These are phyloP conservation scores for Gyrodactylus bullatarudis DNA, from an alignment of 1,140 invertebrate genomes.

Conservation along the genomic window DNA sequence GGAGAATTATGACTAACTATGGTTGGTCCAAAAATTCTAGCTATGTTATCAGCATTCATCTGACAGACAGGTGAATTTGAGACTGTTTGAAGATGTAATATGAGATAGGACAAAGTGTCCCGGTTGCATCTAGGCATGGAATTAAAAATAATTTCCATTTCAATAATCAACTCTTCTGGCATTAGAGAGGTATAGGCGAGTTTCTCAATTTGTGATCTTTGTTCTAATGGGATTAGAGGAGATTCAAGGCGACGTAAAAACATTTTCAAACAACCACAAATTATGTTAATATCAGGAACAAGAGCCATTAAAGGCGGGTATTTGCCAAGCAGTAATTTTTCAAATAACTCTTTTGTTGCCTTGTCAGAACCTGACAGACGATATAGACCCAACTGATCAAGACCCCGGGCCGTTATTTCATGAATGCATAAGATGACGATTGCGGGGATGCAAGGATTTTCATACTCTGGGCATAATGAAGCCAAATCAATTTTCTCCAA, in stretches of 20 bases:
- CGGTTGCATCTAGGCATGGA: constrained; percentile 44
- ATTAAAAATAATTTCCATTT: constrained; percentile 31
- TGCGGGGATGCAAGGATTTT: background rate
- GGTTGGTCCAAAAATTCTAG: constrained; percentile 47
- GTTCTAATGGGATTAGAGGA: constrained; percentile 36
- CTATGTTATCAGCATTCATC: constrained; percentile 40
- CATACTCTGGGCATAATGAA: background rate
- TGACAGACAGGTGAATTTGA: constrained; percentile 33
- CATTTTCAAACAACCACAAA: constrained; percentile 50
- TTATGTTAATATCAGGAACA: constrained; percentile 33
- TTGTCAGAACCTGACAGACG: background rate
- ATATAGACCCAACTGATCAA: background rate
- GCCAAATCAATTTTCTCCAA: background rate
- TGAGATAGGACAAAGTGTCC: constrained; percentile 47
- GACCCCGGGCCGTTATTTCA: background rate
- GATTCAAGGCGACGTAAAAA: constrained; percentile 45
- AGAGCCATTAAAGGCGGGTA: constrained; percentile 8
- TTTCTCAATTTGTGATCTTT: constrained; percentile 24
- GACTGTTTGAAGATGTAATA: constrained; percentile 45
- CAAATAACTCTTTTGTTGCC: background rate
- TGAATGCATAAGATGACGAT: background rate
- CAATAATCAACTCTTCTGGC: constrained; percentile 16
- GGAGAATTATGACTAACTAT: constrained; percentile 39
- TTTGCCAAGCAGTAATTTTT: background rate
- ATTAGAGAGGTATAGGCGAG: background rate